These are phyloP conservation scores for Nanorana parkeri DNA, from an alignment of 2,113 vertebrate species.

Conservation along the genomic window DNA sequence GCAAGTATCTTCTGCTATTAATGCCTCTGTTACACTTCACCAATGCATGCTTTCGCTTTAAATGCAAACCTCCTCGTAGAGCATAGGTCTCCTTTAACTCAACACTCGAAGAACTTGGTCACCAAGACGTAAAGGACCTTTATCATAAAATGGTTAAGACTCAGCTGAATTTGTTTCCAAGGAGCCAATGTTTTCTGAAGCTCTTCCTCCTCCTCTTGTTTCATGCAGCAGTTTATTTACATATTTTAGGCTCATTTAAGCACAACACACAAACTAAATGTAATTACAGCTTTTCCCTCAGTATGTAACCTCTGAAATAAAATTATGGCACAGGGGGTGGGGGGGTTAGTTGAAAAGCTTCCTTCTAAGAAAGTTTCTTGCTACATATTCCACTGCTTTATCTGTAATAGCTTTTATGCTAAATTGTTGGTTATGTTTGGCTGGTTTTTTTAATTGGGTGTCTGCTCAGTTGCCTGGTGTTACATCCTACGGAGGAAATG, in stretches of 20 bases:
- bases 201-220: background rate
- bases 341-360: background rate
- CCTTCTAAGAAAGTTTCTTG: background rate
- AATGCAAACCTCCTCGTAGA: too few relatives aligned
- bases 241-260: background rate
- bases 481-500: background rate
- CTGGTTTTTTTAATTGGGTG: background rate
- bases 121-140: too few relatives aligned
- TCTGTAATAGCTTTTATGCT: background rate
- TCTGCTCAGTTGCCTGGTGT: background rate
- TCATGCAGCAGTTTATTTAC: background rate
- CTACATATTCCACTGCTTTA: background rate
- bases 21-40: too few relatives aligned
- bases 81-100: too few relatives aligned
- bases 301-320: slow-evolving; percentile 1
- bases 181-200: background rate
- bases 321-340: background rate
- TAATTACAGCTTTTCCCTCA: background rate
- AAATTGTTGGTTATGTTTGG: slow-evolving; percentile 5
- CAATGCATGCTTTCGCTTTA: too few relatives aligned
- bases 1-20: too few relatives aligned
- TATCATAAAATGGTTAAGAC: too few relatives aligned
- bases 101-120: too few relatives aligned
- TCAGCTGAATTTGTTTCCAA: background rate
- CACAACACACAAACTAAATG: background rate